A percentile compares a stretch with the other conserved stretches of the same genome.
Conservation (phyloP, 1,140 invertebrate genomes). For the Steinernema khuongi region DNA sequence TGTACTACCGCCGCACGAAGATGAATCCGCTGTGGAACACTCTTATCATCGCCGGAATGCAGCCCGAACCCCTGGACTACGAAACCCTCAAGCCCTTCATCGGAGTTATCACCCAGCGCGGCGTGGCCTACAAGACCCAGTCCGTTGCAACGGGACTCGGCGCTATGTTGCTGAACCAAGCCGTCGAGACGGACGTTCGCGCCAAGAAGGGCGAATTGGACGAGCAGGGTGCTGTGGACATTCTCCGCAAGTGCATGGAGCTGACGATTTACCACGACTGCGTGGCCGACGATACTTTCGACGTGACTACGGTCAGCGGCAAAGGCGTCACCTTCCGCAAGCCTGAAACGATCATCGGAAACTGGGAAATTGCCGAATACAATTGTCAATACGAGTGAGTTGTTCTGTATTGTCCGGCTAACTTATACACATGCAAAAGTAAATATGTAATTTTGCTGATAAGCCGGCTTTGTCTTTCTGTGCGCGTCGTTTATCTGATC, state of each 20-base stretch:
- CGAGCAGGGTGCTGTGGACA: slow-evolving; percentile 40
- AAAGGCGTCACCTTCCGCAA: slow-evolving; percentile 32
- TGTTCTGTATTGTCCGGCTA: neutral
- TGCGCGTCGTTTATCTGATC: slow-evolving; percentile 10
- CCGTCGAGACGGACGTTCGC: slow-evolving; percentile 42
- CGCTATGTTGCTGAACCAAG: slow-evolving; percentile 45
- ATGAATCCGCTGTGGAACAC: slow-evolving; percentile 58
- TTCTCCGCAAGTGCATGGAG: slow-evolving; percentile 36
- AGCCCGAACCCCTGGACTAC: slow-evolving; percentile 43
- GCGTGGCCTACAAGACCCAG: slow-evolving; percentile 47
- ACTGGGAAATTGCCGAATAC: slow-evolving; percentile 47
- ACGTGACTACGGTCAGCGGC: slow-evolving; percentile 37
- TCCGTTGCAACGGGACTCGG: slow-evolving; percentile 53
- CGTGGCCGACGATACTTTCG: slow-evolving; percentile 42
- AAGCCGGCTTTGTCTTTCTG: slow-evolving; percentile 5
- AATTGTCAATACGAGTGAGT: slow-evolving; percentile 45
- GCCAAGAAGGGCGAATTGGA: slow-evolving; percentile 30
- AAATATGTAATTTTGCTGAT: neutral
- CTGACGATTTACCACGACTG: slow-evolving; percentile 46
- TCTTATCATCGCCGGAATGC: slow-evolving; percentile 50
- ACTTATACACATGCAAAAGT: slow-evolving; percentile 5
- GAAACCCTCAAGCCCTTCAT: slow-evolving; percentile 52
- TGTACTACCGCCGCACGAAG: slow-evolving; percentile 53
- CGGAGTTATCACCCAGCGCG: slow-evolving; percentile 53
- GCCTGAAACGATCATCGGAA: slow-evolving; percentile 41